These are phyloP conservation scores for Oceanites oceanicus DNA, from an alignment of 2,113 vertebrate genomes.

Conservation along the genomic window DNA sequence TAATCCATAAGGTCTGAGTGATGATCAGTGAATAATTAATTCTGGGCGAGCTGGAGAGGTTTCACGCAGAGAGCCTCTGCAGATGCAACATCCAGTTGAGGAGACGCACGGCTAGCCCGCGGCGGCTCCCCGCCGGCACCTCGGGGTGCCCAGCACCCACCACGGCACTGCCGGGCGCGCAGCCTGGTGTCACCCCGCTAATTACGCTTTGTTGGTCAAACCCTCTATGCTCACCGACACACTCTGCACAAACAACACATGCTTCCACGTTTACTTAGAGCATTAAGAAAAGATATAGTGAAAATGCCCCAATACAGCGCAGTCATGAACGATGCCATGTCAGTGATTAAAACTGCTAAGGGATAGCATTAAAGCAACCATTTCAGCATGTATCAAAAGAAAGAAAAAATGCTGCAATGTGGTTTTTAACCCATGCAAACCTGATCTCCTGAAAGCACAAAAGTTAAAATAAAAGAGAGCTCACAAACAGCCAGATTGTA, in stretches of 20 bases:
- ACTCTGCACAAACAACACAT: accelerated
- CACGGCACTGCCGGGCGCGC: accelerated
- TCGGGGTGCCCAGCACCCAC: background rate
- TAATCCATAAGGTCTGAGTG: constrained; percentile 8
- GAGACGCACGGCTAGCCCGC: accelerated
- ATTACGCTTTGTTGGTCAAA: accelerated
- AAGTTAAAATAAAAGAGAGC: background rate
- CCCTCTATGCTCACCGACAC: background rate
- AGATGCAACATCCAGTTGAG: background rate
- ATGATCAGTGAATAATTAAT: constrained; percentile 31
- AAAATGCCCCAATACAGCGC: accelerated
- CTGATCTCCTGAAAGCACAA: background rate
- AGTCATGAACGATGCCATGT: accelerated
- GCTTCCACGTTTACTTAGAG: background rate
- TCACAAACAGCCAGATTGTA: background rate
- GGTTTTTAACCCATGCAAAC: background rate
- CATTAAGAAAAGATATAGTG: accelerated
- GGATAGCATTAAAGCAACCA: background rate
- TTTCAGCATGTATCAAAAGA: background rate
- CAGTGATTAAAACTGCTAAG: background rate
- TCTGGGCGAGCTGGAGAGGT: background rate
- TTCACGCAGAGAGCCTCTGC: background rate
- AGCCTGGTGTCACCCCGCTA: background rate
- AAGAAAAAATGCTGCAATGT: background rate
- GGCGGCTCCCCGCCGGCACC: accelerated